phyloP scores from a whole-genome alignment of 2,113 vertebrate genomes.

The Pteropus alecto region DNA sequence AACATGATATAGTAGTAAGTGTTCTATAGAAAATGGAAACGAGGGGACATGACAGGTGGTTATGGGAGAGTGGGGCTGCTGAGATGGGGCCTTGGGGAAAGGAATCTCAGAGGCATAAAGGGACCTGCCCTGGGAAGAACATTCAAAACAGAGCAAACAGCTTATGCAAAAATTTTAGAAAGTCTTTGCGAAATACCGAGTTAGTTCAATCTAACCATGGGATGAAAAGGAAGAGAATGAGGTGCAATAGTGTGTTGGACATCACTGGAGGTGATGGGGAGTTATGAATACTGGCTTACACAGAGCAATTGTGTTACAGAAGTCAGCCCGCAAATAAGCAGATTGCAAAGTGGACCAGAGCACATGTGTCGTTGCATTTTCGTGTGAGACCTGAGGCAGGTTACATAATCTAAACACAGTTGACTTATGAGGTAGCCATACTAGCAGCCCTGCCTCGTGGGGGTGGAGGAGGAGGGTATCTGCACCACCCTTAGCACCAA shows the following conservation, averaged over 20 bases:
- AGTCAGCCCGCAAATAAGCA: neutral
- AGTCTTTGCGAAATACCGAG: neutral
- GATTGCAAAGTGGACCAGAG: accelerated
- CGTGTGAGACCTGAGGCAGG: neutral
- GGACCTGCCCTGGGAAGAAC: neutral
- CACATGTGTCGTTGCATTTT: accelerated
- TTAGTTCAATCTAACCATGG: neutral
- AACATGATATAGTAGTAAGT: neutral
- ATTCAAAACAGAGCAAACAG: too few relatives aligned
- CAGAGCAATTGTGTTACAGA: neutral
- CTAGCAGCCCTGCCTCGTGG: accelerated
- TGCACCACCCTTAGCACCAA: neutral
- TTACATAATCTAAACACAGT: neutral
- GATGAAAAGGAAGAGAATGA: neutral
- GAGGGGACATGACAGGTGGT: neutral
- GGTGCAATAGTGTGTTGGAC: neutral
- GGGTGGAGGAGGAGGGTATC: neutral
- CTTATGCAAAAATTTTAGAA: neutral
- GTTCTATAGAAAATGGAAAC: neutral
- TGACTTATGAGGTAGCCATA: neutral
- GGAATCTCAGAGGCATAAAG: neutral
- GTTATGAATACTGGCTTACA: neutral
- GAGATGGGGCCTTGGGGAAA: neutral
- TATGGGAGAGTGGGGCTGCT: neutral
- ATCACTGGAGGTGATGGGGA: neutral